Evolutionary conservation across 2,113 vertebrate species (phyloP), one percentile per base, ranked within the genome.

Genomic region (Gopherus flavomarginatus): DNA sequence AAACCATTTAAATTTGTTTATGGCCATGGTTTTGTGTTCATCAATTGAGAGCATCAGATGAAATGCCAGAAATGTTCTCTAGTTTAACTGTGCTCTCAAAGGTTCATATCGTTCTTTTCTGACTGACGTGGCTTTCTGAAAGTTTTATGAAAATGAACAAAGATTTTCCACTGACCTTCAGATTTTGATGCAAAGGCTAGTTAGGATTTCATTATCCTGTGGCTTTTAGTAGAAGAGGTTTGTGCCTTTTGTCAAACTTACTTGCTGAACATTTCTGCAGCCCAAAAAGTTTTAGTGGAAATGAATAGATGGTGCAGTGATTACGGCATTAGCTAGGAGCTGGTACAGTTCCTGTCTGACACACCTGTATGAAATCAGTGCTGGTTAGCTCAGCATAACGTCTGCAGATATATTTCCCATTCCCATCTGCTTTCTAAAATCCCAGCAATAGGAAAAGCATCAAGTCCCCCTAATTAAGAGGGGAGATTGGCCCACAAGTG

Each of bases 341-440:
- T 86, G 17, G 2, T 83, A 26, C 52, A 47, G 69, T 44, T 91
- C 44, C 35, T 91, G 49, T 16, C 17, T 10, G 85, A 86, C 31
- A 24, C 88, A 31, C 42, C 44, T 86, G 42, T 85, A 19, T 84
- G 81, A 90, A 88, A 93, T 26, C 2, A 0, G 52, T 52, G 35
- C 47, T 62, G 49, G 49, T 89, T 47, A n/a, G 38, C 52, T 69
- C 57, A 29, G 78, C 42, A 38, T 80, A 59, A 87, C 47, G 24
- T 78, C 44, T 38, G 44, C 16, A 35, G 38, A 82, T n/a, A 26
- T 50, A 17, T 69, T 89, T 17, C 12, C 26, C 0, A 0, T 79
- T 95, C 38, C 84, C 19, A 26, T 83, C 82, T 94, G 56, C 85
- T 86, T 85, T 94, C 47, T 86, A 81, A 92, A 91, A 16, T 21